These are phyloP conservation scores for Catalaphyllia jardinei DNA, from an alignment of 64 coral and sea anemone species.

Conservation along the genomic window DNA sequence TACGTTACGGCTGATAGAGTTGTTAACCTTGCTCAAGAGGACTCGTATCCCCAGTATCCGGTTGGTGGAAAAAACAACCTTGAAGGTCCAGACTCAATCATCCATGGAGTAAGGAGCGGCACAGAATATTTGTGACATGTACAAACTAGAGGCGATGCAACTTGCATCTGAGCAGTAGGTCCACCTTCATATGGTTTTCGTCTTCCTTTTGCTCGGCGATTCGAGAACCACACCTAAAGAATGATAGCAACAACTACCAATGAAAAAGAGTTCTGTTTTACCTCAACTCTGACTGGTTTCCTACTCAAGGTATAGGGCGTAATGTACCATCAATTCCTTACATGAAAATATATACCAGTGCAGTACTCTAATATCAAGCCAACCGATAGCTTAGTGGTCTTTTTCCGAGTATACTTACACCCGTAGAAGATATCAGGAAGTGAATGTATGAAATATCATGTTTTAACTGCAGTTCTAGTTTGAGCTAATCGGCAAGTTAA, in stretches of 20 bases:
- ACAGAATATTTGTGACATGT: constrained; percentile 19
- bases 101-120: not conserved
- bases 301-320: too few species aligned
- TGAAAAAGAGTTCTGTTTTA: not conserved
- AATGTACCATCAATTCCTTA: too few species aligned
- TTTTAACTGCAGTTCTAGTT: too few species aligned
- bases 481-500: too few species aligned
- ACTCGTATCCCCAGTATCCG: constrained; percentile 15
- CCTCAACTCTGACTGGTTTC: too few species aligned
- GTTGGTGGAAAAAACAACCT: constrained; percentile 38
- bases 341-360: too few species aligned
- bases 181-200: not conserved
- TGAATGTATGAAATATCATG: too few species aligned
- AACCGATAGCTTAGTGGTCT: too few species aligned
- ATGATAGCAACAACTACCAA: not conserved
- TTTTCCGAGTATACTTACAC: too few species aligned
- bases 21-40: not conserved
- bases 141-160: not conserved
- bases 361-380: too few species aligned
- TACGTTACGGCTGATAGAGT: too few species aligned
- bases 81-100: constrained; percentile 36
- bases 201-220: constrained; percentile 59
- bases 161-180: not conserved
- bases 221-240: constrained; percentile 61
- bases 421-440: too few species aligned